Evolutionary conservation across 2,888 invertebrate genomes (phyloP).

Genomic region (Diabrotica balteata): DNA sequence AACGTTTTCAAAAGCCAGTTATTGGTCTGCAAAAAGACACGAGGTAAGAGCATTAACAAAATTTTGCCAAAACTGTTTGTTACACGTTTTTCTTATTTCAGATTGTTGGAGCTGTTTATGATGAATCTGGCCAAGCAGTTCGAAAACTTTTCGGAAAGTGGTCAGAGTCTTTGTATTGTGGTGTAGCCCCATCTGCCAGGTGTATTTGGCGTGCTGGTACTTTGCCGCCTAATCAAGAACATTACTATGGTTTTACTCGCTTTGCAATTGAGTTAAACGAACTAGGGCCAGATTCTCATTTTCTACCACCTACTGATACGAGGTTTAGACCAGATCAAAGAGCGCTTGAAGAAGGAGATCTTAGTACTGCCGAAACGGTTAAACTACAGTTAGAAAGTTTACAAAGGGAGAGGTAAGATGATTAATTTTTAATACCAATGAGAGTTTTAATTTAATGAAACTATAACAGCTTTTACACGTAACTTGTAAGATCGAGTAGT

Average conservation of each 20-base stretch:
- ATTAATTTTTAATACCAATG: background rate
- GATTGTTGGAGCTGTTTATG: conserved; percentile 67
- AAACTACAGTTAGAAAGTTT: conserved; percentile 77
- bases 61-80: background rate
- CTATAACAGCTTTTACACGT: too few relatives aligned
- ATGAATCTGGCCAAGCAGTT: conserved; percentile 66
- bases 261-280: conserved; percentile 88
- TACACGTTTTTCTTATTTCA: conserved; percentile 29
- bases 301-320: conserved; percentile 78
- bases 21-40: conserved; percentile 80
- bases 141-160: conserved; percentile 78
- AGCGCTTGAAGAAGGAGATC: conserved; percentile 78
- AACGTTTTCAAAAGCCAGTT: conserved; percentile 80
- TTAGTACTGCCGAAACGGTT: conserved; percentile 73
- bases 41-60: conserved; percentile 63
- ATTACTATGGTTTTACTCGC: conserved; percentile 84
- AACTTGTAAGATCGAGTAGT: too few relatives aligned
- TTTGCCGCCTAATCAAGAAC: conserved; percentile 80
- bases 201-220: conserved; percentile 84
- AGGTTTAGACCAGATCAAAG: conserved; percentile 78
- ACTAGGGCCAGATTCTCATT: conserved; percentile 68
- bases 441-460: too few relatives aligned
- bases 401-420: conserved; percentile 67
- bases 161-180: conserved; percentile 82
- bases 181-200: conserved; percentile 73